Evolutionary conservation across 1,140 invertebrate genomes (phyloP).

Genomic region (Atta colombica): DNA sequence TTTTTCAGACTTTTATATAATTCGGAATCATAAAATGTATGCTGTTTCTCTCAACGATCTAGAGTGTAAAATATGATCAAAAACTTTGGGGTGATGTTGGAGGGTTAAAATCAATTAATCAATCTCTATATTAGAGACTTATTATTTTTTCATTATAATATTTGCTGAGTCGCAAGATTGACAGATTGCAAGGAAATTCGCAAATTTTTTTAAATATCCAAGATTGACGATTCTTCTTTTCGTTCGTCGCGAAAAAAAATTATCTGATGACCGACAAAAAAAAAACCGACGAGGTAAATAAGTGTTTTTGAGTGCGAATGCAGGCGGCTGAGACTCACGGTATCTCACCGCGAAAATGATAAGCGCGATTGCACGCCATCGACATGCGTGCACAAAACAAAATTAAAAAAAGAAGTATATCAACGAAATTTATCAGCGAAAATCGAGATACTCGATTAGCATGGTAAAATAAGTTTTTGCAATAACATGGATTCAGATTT

Average conservation of each 20-base stretch:
- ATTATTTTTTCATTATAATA: not conserved
- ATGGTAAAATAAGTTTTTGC: not conserved
- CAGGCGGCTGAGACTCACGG: not conserved
- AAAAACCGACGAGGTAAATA: slow-evolving; percentile 11
- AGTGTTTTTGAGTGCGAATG: slow-evolving; percentile 4
- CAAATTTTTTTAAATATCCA: not conserved
- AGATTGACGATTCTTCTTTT: not conserved
- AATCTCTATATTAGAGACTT: not conserved
- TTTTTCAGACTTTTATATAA: no score
- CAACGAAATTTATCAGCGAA: not conserved
- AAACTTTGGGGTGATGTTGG: no score
- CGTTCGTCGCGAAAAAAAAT: not conserved
- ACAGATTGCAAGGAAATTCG: not conserved
- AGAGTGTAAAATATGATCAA: no score
- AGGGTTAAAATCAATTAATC: not conserved
- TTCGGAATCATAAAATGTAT: no score
- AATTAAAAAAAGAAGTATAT: not conserved
- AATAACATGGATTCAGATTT: no score
- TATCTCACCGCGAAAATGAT: slow-evolving; percentile 42
- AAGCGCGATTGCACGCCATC: slow-evolving; percentile 17
- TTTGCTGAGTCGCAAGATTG: not conserved
- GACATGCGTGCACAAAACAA: not conserved
- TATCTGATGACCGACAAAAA: not conserved
- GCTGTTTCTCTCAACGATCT: no score
- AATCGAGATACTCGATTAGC: not conserved